Percentiles rank a stretch among this genome's conserved stretches.
These are phyloP conservation scores for Rhysida immarginata DNA, from an alignment of 1,140 invertebrate genomes.

Conservation along the genomic window DNA sequence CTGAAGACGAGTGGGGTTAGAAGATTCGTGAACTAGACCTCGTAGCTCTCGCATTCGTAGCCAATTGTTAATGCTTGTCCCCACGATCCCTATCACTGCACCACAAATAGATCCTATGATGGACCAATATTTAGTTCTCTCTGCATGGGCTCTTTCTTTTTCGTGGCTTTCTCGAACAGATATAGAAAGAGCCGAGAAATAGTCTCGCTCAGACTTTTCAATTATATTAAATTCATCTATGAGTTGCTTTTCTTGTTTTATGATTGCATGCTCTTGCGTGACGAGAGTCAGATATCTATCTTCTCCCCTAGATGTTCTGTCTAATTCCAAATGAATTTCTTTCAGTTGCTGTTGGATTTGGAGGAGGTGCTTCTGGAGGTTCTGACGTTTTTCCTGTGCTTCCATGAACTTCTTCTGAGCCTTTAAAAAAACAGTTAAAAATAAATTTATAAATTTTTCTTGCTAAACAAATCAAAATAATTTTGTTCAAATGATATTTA, in stretches of 20 bases:
- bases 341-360: conserved; percentile 42
- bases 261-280: conserved; percentile 28
- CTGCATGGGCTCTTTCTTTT: conserved; percentile 50
- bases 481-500: too few species aligned
- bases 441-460: too few species aligned
- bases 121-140: conserved; percentile 62
- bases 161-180: conserved; percentile 54
- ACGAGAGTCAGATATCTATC: conserved; percentile 40
- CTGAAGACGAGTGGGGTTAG: conserved; percentile 14
- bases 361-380: conserved; percentile 37
- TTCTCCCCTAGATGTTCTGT: conserved; percentile 48
- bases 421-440: conserved; percentile 30
- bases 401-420: conserved; percentile 41
- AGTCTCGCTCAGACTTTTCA: conserved; percentile 42
- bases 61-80: conserved; percentile 46
- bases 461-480: too few species aligned
- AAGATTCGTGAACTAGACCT: conserved; percentile 36
- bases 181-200: conserved; percentile 46
- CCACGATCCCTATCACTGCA: conserved; percentile 46
- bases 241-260: conserved; percentile 29
- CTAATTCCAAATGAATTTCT: conserved; percentile 47
- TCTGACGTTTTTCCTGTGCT: conserved; percentile 42
- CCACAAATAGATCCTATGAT: conserved; percentile 52
- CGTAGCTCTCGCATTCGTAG: conserved; percentile 47
- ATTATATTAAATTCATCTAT: conserved; percentile 24